Evolutionary conservation across 1,140 invertebrate genomes (phyloP), one percentile per base, ranked within the genome.

Genomic region (Piezodorus guildinii): DNA sequence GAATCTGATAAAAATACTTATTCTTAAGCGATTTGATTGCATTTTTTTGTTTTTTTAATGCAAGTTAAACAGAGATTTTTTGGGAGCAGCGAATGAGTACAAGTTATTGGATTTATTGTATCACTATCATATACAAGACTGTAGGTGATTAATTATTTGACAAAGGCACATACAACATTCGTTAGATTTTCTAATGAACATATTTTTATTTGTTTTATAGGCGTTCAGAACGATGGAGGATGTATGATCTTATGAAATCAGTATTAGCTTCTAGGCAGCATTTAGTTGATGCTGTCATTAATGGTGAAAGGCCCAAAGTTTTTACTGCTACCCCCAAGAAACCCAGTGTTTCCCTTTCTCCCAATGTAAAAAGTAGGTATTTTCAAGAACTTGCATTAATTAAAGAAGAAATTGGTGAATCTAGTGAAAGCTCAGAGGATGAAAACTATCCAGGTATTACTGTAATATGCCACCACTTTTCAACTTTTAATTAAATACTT

Each of bases 201-300:
- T 49, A 49, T 19, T n/a, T 49, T 10, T 19, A 17, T 49, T n/a
- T 49, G 5, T 49, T 19, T 2, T 56, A 14, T 44, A 75, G 75
- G 66, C 71, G 75, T 69, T 72, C 75, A 67, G 77, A 80, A 67
- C 76, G 77, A 65, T 69, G 74, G 23, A 77, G 79, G 68, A 76
- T 76, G 60, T 76, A 74, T 62, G 73, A 76, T 60, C 65, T 80
- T 9, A 64, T 81, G 51, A 76, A 77, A 66, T 75, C 79, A 52
- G 73, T 90, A 15, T 70, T 90, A 14, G 77, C 87, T 25, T 86
- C 85, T 1, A 77, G 87, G 65, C 81, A 85, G 69, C 81, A 80
- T 70, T 74, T 88, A 45, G 67, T 87, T 25, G 77, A 79, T 60
- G 77, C 79, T 68, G 79, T 83, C 0, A 75, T 76, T 71, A 69